Conservation (phyloP, 2,113 vertebrate genomes). For the Hystrix cristata region DNA sequence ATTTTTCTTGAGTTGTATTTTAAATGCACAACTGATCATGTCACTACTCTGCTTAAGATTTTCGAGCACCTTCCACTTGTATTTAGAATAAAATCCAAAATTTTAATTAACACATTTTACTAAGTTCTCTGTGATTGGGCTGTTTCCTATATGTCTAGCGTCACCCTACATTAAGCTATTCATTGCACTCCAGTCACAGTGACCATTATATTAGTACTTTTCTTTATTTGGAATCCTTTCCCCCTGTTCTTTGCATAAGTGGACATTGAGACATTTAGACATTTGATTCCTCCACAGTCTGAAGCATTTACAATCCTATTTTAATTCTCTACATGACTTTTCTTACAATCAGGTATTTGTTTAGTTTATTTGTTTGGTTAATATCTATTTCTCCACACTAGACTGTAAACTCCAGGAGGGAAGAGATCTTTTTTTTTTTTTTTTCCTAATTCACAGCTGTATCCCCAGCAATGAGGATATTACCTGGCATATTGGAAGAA, state of each 20-base stretch:
- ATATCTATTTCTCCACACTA: not conserved
- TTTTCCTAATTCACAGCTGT: not conserved
- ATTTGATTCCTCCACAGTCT: not conserved
- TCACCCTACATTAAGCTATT: not conserved
- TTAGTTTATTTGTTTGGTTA: not conserved
- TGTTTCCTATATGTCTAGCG: not conserved
- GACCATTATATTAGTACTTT: not conserved
- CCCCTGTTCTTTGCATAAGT: not conserved
- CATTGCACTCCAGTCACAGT: not conserved
- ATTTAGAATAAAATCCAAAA: conserved; percentile 24
- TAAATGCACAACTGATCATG: not conserved
- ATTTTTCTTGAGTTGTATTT: not conserved
- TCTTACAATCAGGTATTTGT: not conserved
- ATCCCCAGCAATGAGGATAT: not conserved
- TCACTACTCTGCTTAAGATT: not conserved
- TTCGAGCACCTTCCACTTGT: not conserved
- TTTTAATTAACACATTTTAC: conserved; percentile 28
- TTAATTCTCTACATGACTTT: conserved; percentile 38
- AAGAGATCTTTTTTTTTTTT: not conserved
- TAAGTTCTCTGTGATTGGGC: not conserved
- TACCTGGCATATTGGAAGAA: not conserved
- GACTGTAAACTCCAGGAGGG: not conserved
- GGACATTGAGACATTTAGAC: not conserved
- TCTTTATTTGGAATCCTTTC: not conserved
- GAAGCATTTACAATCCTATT: conserved; percentile 16